Percentiles rank a stretch among this genome's conserved stretches.
These are phyloP conservation scores for Varroa destructor DNA, from an alignment of 1,140 invertebrate genomes.

Conservation along the genomic window DNA sequence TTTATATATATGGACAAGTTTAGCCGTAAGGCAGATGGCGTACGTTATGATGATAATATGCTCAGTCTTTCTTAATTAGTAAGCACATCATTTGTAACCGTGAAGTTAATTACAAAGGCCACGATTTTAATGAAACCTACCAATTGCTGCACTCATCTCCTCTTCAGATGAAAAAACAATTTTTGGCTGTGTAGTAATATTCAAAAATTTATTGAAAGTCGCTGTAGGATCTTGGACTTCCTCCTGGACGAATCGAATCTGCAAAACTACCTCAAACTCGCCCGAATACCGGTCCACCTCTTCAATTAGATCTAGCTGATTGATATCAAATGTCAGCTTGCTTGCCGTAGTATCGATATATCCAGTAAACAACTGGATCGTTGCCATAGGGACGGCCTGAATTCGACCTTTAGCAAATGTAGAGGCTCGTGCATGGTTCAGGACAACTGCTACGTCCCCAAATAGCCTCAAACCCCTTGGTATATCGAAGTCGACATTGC, in stretches of 20 bases:
- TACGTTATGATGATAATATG: too few relatives aligned
- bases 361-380: conserved; percentile 74
- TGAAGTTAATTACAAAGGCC: too few relatives aligned
- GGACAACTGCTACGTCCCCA: conserved; percentile 66
- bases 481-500: conserved; percentile 37
- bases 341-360: conserved; percentile 61
- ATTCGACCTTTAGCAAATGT: conserved; percentile 64
- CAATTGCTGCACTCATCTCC: conserved; percentile 11
- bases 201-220: conserved; percentile 12
- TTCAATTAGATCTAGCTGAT: conserved; percentile 63
- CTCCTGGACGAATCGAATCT: conserved; percentile 48
- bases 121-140: not conserved
- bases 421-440: conserved; percentile 65
- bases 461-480: conserved; percentile 50
- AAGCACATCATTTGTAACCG: too few relatives aligned
- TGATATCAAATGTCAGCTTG: conserved; percentile 55
- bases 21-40: too few relatives aligned
- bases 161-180: not conserved
- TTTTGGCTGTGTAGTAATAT: conserved; percentile 5
- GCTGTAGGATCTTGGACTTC: conserved; percentile 2
- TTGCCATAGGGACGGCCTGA: conserved; percentile 57
- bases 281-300: conserved; percentile 65
- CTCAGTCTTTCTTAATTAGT: too few relatives aligned
- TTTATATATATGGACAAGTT: too few relatives aligned
- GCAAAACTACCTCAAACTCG: conserved; percentile 56